Evolutionary conservation across 2,888 invertebrate genomes (phyloP).

Genomic region (Troilus luridus): DNA sequence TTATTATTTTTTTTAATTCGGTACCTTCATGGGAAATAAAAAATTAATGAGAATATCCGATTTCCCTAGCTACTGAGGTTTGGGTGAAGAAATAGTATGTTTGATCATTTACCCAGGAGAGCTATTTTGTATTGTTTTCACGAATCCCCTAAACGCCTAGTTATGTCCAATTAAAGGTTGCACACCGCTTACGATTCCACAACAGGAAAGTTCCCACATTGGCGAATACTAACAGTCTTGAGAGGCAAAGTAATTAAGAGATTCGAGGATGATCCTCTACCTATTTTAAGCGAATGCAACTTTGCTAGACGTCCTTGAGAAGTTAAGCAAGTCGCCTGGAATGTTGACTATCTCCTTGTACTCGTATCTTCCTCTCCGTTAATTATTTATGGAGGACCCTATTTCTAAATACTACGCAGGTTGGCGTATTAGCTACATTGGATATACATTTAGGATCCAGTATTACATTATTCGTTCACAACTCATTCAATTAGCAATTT

Average conservation of each 20-base stretch:
- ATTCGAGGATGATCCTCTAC: background rate
- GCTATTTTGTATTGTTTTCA: no score
- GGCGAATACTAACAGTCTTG: background rate
- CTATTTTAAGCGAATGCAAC: background rate
- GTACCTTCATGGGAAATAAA: no score
- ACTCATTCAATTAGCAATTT: background rate
- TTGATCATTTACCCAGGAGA: no score
- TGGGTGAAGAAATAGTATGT: no score
- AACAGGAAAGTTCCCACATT: background rate
- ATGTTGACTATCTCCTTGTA: constrained; percentile 19
- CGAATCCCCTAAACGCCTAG: no score
- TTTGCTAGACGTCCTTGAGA: background rate
- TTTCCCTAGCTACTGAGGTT: no score
- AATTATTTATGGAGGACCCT: constrained; percentile 36
- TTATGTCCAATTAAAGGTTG: background rate
- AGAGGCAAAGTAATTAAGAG: background rate
- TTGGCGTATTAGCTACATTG: background rate
- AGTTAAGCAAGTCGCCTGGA: background rate
- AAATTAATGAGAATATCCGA: no score
- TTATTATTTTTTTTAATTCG: no score
- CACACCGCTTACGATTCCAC: background rate
- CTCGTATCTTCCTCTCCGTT: constrained; percentile 1
- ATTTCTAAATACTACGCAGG: background rate
- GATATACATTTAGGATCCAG: background rate
- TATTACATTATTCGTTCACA: background rate